Percentiles rank a stretch among this genome's conserved stretches.
Evolutionary conservation across 2,888 invertebrate species (phyloP).

Genomic region (Eucriotettix oculatus): DNA sequence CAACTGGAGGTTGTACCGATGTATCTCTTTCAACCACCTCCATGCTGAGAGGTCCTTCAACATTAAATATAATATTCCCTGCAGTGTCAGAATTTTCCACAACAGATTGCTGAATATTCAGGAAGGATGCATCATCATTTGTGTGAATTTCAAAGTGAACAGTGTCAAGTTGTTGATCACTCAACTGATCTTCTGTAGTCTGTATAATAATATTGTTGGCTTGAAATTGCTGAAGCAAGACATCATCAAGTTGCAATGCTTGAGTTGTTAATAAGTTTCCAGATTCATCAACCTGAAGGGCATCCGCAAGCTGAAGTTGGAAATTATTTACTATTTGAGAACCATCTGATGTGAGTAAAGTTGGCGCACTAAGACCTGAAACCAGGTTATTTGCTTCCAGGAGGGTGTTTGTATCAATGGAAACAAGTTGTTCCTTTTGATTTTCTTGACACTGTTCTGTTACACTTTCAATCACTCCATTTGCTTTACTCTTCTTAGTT

Average conservation of each 20-base stretch:
- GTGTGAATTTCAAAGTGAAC: conserved; percentile 12
- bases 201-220: conserved; percentile 21
- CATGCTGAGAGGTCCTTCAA: conserved; percentile 1
- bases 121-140: conserved; percentile 12
- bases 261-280: conserved; percentile 21
- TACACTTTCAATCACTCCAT: neutral
- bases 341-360: conserved; percentile 16
- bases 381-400: neutral
- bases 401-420: conserved; percentile 1
- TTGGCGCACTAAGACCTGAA: neutral
- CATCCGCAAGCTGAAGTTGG: conserved; percentile 22
- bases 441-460: neutral
- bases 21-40: neutral
- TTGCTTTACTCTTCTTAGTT: neutral
- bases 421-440: neutral
- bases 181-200: conserved; percentile 11
- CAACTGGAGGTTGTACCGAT: neutral
- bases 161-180: neutral
- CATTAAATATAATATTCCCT: conserved; percentile 6
- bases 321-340: conserved; percentile 23
- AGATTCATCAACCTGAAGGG: conserved; percentile 17
- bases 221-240: conserved; percentile 22
- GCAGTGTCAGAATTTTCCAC: conserved; percentile 10
- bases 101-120: conserved; percentile 9
- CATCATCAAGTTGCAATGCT: conserved; percentile 29